Percentiles rank a stretch among this genome's conserved stretches.
Conservation (phyloP, 2,888 invertebrate genomes). For the Desoria tigrina region DNA sequence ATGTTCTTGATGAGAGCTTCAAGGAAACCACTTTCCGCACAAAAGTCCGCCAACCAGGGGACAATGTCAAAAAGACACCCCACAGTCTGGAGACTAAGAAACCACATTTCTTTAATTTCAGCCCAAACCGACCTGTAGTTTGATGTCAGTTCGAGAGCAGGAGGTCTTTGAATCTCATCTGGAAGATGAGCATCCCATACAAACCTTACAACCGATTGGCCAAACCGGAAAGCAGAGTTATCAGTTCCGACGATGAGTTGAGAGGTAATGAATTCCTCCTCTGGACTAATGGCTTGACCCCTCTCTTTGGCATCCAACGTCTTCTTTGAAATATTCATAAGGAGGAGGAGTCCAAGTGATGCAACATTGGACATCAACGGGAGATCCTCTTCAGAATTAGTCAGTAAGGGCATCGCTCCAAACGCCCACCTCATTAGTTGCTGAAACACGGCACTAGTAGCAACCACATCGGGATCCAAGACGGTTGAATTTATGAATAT, state of each 20-base stretch:
- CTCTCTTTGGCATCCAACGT: conserved; percentile 57
- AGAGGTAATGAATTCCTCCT: conserved; percentile 49
- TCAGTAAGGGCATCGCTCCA: conserved; percentile 44
- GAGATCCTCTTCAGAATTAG: conserved; percentile 66
- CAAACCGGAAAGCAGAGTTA: conserved; percentile 76
- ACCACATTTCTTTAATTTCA: conserved; percentile 89
- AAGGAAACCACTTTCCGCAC: conserved; percentile 91
- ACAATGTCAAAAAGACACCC: conserved; percentile 76
- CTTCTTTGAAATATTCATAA: conserved; percentile 79
- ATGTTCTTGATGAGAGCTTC: conserved; percentile 81
- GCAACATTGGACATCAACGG: conserved; percentile 82
- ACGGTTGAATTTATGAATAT: conserved; percentile 91
- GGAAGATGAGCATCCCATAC: conserved; percentile 84
- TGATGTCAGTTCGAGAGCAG: conserved; percentile 76
- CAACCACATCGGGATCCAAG: conserved; percentile 78
- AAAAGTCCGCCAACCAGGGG: conserved; percentile 87
- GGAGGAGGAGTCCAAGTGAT: conserved; percentile 75
- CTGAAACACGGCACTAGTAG: conserved; percentile 75
- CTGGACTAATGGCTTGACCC: conserved; percentile 45
- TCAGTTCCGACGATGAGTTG: conserved; percentile 63
- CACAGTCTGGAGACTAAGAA: conserved; percentile 90
- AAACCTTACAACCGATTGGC: conserved; percentile 84
- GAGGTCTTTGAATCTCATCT: conserved; percentile 76
- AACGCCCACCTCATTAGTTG: conserved; percentile 65
- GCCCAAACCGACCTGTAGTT: conserved; percentile 85